A percentile compares a stretch with the other conserved stretches of the same genome.
phyloP scores from a whole-genome alignment of 1,140 invertebrate genomes.

The Sinella curviseta region DNA sequence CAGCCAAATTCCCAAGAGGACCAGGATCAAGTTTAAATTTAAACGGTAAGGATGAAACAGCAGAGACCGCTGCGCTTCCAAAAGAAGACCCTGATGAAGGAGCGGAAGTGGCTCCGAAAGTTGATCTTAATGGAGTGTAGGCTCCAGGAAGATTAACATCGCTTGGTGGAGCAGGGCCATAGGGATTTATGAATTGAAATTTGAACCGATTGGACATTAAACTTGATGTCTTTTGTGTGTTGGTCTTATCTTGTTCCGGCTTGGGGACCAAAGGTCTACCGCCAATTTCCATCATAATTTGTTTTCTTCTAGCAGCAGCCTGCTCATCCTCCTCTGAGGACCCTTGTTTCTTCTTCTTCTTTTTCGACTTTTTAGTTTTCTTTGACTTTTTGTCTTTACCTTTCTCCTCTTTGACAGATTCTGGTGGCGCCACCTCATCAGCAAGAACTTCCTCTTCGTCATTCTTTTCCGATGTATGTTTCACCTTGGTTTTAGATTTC shows the following conservation, averaged over 20 bases:
- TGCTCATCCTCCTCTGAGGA: background rate
- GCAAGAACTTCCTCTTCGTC: background rate
- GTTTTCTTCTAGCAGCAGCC: background rate
- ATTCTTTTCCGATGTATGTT: background rate
- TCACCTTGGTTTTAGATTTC: background rate
- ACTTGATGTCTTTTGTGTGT: background rate
- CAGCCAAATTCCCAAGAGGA: background rate
- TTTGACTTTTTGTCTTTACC: slow-evolving; percentile 12
- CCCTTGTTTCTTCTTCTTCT: background rate
- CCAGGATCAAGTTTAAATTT: background rate
- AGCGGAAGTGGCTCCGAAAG: background rate
- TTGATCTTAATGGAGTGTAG: background rate
- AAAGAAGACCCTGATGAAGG: background rate
- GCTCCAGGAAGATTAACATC: background rate
- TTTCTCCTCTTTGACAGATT: background rate
- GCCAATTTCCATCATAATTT: slow-evolving; percentile 11
- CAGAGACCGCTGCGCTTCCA: background rate
- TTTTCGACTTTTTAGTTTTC: background rate
- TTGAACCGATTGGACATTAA: slow-evolving; percentile 11
- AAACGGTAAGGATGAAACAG: background rate
- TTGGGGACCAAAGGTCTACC: slow-evolving; percentile 1
- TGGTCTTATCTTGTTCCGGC: background rate
- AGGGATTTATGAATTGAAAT: slow-evolving; percentile 30
- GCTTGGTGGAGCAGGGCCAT: background rate
- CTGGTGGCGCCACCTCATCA: background rate